phyloP scores from a whole-genome alignment of 2,113 vertebrate species.

The Sinocyclocheilus grahami region DNA sequence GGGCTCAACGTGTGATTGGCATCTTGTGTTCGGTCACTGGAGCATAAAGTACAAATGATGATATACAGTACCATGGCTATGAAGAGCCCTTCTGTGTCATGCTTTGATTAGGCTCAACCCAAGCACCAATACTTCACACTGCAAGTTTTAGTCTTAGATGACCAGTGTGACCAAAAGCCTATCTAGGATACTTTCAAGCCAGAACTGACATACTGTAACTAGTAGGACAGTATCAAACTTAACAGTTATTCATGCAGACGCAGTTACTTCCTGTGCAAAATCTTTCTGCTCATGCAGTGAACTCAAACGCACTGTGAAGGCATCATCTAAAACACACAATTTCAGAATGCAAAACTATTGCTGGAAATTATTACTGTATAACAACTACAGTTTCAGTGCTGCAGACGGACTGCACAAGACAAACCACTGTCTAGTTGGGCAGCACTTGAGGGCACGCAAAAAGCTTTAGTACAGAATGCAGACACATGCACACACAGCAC shows the following conservation, averaged over 20 bases:
- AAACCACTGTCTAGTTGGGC: constrained; percentile 4
- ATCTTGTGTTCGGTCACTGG: constrained; percentile 72
- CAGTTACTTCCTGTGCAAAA: constrained; percentile 3
- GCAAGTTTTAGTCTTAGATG: constrained; percentile 25
- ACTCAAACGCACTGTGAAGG: neutral
- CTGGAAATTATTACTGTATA: neutral
- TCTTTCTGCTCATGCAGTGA: constrained; percentile 48
- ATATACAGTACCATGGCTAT: neutral
- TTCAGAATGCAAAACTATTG: neutral
- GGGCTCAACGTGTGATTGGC: constrained; percentile 86
- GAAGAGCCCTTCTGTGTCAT: constrained; percentile 28
- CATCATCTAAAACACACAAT: constrained; percentile 24
- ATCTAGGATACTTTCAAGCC: neutral
- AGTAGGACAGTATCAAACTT: neutral
- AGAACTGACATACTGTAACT: neutral
- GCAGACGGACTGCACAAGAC: constrained; percentile 32
- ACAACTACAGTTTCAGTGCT: neutral
- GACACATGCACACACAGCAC: constrained; percentile 18
- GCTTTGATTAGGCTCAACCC: constrained; percentile 40
- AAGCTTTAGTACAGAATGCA: constrained; percentile 54
- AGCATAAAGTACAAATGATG: constrained; percentile 35
- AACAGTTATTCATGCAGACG: constrained; percentile 48
- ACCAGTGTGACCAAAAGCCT: neutral
- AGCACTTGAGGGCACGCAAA: constrained; percentile 30
- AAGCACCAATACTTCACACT: constrained; percentile 23